Base-by-base conservation (phyloP, 2,113 vertebrate genomes). In the Tricholaema leucomelas region DNA sequence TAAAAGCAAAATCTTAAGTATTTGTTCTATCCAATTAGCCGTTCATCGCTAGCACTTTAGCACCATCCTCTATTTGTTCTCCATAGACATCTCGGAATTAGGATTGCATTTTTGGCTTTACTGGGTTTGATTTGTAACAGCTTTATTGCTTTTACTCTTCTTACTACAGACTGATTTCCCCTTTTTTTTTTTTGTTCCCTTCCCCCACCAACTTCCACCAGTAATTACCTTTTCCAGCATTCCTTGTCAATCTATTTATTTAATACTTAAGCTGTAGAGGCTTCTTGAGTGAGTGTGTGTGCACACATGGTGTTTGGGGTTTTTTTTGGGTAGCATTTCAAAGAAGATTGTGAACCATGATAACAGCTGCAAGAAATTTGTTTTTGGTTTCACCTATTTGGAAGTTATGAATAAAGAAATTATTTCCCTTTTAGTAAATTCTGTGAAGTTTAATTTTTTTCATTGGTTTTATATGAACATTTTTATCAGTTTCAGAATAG, bases 101-200 rank as follows among this genome's bases (percentile, higher is more conserved):
- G 23, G 21, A 23, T 21, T 24, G 3, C 1, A 1, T 64, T 92
- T 89, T 76, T 91, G 24, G 5, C 27, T 73, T 0, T 54, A 9
- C 7, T 78, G 27, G 6, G 2, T 67, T 87, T 79, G 9, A 44
- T 38, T 69, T 14, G 35, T 69, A 65, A 10, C 25, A 74, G 14
- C 12, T 44, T 63, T 58, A 65, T 16, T 80, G 27, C n/a, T 91
- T 91, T 76, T 58, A 12, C 1, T 54, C 5, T 72, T 7, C 11
- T 3, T 75, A 2, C 6, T 72, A n/a, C 5, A 6, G 9, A 13
- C 24, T 8, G 3, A 1, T 85, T 44, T 44, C 2, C 1, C 25
- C 20, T 18, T 33, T 50, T 46, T 46, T 38, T 10, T 31, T 28
- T 35, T 9, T 19, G 4, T 21, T 21, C 9, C 10, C 46, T 12